phyloP scores from a whole-genome alignment of 2,113 vertebrate genomes.

The Sylvia atricapilla region DNA sequence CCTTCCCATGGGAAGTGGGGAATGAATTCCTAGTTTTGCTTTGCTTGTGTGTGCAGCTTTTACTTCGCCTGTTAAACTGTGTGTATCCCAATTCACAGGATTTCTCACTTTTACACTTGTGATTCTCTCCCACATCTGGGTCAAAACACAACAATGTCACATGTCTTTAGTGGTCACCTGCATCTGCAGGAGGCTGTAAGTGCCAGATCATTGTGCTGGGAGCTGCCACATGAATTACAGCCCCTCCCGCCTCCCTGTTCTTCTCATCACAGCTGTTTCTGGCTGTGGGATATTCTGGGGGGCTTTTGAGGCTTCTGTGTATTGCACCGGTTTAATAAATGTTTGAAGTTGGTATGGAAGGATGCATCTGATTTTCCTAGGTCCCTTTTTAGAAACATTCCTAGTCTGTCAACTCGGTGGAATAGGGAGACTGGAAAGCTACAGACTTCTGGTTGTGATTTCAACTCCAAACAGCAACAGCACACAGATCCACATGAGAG shows the following conservation, averaged over 20 bases:
- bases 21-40: background rate
- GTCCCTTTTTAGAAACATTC: background rate
- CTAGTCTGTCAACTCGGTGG: background rate
- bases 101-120: background rate
- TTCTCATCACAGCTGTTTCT: background rate
- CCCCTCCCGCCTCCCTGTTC: background rate
- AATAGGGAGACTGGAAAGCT: background rate
- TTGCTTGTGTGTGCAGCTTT: background rate
- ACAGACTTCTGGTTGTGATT: background rate
- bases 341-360: background rate
- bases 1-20: background rate
- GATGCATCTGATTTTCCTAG: background rate
- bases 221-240: background rate
- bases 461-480: accelerated
- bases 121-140: background rate
- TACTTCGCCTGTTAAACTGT: background rate
- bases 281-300: background rate
- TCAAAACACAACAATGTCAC: background rate
- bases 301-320: background rate
- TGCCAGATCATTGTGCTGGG: background rate
- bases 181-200: background rate
- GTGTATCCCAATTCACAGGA: accelerated
- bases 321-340: background rate
- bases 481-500: background rate
- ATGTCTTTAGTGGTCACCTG: background rate